Percentiles rank a stretch among this genome's conserved stretches.
These are phyloP conservation scores for Drosophila cyrtoloma DNA, from an alignment of 2,888 invertebrate species.

Conservation along the genomic window DNA sequence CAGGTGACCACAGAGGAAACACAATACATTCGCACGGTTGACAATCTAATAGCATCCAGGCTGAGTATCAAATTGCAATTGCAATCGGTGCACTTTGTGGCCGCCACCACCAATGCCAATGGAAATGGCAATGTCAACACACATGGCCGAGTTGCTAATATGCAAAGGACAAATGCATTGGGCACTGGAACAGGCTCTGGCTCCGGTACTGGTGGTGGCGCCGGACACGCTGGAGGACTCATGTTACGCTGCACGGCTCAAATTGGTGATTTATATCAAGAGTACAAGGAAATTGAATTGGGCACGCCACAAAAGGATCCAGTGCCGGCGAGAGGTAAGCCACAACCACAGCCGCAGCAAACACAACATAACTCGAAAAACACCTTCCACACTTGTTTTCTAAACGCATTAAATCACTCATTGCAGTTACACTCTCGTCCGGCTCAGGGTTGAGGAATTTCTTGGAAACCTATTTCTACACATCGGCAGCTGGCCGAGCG, in stretches of 20 bases:
- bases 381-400: slow-evolving; percentile 36
- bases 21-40: slow-evolving; percentile 84
- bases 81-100: slow-evolving; percentile 84
- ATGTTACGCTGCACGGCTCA: slow-evolving; percentile 90
- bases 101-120: slow-evolving; percentile 41
- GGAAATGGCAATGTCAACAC: slow-evolving; percentile 43
- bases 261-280: slow-evolving; percentile 89
- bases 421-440: slow-evolving; percentile 84
- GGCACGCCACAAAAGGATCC: slow-evolving; percentile 90
- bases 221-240: slow-evolving; percentile 85
- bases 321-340: slow-evolving; percentile 91
- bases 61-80: slow-evolving; percentile 84
- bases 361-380: slow-evolving; percentile 20
- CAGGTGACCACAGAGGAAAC: slow-evolving; percentile 84
- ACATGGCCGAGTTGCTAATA: slow-evolving; percentile 53
- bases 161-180: slow-evolving; percentile 65
- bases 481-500: slow-evolving; percentile 60
- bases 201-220: slow-evolving; percentile 36
- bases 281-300: slow-evolving; percentile 89
- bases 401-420: slow-evolving; percentile 37
- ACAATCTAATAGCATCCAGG: slow-evolving; percentile 84
- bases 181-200: slow-evolving; percentile 27
- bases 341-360: slow-evolving; percentile 34
- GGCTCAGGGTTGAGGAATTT: slow-evolving; percentile 81
- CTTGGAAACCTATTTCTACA: slow-evolving; percentile 82